A percentile compares a stretch with the other conserved stretches of the same genome.
These are phyloP conservation scores for Hiodon tergisus DNA, from an alignment of 2,113 vertebrate species.

Conservation along the genomic window DNA sequence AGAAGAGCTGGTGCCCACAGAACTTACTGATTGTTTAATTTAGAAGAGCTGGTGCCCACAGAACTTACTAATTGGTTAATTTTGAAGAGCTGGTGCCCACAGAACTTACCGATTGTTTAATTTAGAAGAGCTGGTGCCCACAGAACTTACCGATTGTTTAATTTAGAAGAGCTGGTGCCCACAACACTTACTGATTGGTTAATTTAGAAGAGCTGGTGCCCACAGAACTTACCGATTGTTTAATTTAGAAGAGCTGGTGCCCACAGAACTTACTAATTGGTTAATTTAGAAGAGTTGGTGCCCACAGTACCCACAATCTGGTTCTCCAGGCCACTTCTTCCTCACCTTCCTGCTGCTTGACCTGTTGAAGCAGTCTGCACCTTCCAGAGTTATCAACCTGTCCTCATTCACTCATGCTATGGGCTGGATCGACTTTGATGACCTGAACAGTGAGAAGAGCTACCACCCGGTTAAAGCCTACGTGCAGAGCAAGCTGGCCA, in stretches of 20 bases:
- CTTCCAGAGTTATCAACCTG: constrained; percentile 61
- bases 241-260: not conserved
- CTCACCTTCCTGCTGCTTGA: constrained; percentile 63
- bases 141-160: not conserved
- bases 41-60: too few relatives aligned
- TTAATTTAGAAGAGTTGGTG: not conserved
- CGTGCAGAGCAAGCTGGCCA: constrained; percentile 64
- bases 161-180: not conserved
- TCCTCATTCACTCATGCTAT: constrained; percentile 47
- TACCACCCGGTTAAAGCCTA: constrained; percentile 56
- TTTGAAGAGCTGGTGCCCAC: too few relatives aligned
- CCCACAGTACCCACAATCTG: not conserved
- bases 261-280: not conserved
- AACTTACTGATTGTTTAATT: too few relatives aligned
- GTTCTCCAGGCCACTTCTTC: constrained; percentile 60
- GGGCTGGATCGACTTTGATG: constrained; percentile 61
- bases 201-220: too few relatives aligned
- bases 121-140: too few relatives aligned
- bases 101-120: too few relatives aligned
- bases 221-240: too few relatives aligned
- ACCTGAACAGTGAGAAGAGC: constrained; percentile 48
- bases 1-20: too few relatives aligned
- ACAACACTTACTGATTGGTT: too few relatives aligned
- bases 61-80: too few relatives aligned
- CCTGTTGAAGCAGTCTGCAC: constrained; percentile 62